Percentiles rank a stretch among this genome's conserved stretches.
These are phyloP conservation scores for Leptonema lineaticorne DNA, from an alignment of 1,140 invertebrate genomes.

Conservation along the genomic window DNA sequence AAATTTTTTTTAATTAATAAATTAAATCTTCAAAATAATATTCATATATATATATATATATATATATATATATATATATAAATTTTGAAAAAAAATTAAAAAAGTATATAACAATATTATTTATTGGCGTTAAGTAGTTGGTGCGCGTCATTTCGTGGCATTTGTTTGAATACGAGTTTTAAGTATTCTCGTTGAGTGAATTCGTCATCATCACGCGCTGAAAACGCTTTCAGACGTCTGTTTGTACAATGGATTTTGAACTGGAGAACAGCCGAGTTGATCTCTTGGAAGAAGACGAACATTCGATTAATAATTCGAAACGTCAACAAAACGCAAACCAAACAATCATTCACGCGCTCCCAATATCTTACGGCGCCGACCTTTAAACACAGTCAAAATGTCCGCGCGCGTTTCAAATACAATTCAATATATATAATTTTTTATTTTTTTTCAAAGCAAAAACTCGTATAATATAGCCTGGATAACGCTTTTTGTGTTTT, in stretches of 20 bases:
- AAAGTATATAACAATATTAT: no score
- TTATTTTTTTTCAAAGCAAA: no score
- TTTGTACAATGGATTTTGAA: slow-evolving; percentile 1
- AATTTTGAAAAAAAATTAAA: no score
- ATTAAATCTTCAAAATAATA: no score
- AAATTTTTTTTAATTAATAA: no score
- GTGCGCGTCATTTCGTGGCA: neutral
- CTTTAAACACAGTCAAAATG: neutral
- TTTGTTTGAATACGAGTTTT: neutral
- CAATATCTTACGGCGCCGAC: neutral
- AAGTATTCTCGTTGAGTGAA: neutral
- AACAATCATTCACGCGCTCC: neutral
- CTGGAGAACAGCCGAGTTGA: neutral
- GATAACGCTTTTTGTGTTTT: no score
- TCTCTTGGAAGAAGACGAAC: neutral
- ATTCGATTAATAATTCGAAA: slow-evolving; percentile 8
- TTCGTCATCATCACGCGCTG: neutral
- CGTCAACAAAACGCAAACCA: slow-evolving; percentile 2
- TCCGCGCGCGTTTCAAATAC: neutral
- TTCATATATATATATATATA: no score
- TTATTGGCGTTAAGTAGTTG: neutral
- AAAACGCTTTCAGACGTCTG: neutral
- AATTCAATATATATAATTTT: no score
- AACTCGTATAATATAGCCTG: no score
- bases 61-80: no score